phyloP scores from a whole-genome alignment of 2,113 vertebrate species.

The Serilophus lunatus region DNA sequence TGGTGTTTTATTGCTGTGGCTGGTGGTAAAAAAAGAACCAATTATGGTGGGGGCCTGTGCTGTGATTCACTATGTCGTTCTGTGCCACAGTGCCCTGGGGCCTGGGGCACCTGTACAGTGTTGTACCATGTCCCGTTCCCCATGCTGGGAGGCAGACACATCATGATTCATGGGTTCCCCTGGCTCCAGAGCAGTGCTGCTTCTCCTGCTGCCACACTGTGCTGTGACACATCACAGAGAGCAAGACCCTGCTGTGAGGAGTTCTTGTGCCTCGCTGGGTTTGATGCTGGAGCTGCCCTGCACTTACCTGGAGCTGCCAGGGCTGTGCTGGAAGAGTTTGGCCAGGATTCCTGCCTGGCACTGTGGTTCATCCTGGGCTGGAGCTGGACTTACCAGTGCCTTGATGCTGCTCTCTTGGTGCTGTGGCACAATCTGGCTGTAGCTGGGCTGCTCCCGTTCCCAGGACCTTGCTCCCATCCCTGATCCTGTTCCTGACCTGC shows the following conservation, averaged over 20 bases:
- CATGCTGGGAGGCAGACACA: rapidly evolving
- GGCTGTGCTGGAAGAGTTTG: rapidly evolving
- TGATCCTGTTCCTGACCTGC: not conserved
- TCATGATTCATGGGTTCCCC: too few species aligned
- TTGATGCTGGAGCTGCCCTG: rapidly evolving
- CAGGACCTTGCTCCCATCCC: not conserved
- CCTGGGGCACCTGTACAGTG: rapidly evolving
- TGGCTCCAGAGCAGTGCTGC: rapidly evolving
- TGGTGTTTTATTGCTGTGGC: not conserved
- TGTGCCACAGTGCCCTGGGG: rapidly evolving
- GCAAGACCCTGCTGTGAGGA: rapidly evolving
- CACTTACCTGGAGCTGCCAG: not conserved
- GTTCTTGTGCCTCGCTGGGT: rapidly evolving
- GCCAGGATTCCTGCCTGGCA: not conserved
- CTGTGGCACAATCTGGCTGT: not conserved
- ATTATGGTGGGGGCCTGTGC: rapidly evolving
- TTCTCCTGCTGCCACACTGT: rapidly evolving
- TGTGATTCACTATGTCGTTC: rapidly evolving
- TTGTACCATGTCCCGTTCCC: not conserved
- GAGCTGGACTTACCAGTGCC: not conserved
- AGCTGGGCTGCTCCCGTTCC: not conserved
- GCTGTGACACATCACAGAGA: not conserved
- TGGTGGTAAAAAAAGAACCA: not conserved
- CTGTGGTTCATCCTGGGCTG: rapidly evolving
- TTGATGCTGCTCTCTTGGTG: not conserved